These are phyloP conservation scores for Greenwoodochromis staneri DNA, from an alignment of 2,113 vertebrate species.

Conservation along the genomic window DNA sequence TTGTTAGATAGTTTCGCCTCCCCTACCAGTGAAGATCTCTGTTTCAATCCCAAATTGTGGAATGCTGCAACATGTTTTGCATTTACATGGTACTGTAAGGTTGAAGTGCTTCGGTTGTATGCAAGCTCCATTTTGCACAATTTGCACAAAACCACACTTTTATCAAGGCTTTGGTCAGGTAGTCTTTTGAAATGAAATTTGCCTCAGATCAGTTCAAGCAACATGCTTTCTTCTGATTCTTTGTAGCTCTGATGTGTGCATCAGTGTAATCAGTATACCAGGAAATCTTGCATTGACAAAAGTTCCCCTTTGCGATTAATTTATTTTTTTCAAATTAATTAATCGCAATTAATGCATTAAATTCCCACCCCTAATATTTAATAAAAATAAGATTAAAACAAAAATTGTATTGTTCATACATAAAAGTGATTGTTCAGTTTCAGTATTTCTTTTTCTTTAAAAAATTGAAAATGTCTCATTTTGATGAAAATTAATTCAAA, in stretches of 20 bases:
- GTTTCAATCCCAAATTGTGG: neutral
- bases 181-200: neutral
- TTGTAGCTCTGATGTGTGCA: neutral
- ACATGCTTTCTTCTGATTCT: neutral
- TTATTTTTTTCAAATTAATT: neutral
- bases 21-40: neutral
- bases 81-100: neutral
- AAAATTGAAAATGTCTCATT: neutral
- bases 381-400: neutral
- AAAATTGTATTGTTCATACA: neutral
- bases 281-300: neutral
- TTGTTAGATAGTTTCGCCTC: neutral
- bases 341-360: fast-evolving
- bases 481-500: neutral
- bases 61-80: neutral
- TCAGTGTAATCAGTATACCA: neutral
- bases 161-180: neutral
- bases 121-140: neutral
- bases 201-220: neutral
- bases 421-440: neutral
- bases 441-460: neutral
- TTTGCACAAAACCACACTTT: neutral
- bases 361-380: neutral
- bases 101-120: neutral
- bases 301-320: neutral